Evolutionary conservation across 2,888 invertebrate genomes (phyloP), one percentile per base, ranked within the genome.

Genomic region (Lasioglossum leucozonium): DNA sequence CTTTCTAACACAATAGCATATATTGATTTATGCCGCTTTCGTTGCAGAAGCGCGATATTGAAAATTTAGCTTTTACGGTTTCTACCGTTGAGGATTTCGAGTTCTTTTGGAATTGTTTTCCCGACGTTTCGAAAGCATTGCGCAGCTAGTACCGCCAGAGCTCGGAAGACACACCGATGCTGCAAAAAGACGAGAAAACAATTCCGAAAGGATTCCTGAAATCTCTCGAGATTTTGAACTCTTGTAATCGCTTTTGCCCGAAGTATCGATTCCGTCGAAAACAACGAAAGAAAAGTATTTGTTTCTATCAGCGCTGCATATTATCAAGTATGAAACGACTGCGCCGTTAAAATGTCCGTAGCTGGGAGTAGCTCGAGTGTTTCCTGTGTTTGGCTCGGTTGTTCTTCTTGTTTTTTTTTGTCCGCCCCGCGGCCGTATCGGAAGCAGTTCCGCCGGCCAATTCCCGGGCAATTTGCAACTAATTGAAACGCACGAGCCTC

Each of bases 401-500:
- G 55, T 34, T n/a, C n/a, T n/a, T n/a, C n/a, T n/a, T 65, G 10
- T 44, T 42, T 26, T n/a, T 47, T 47, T 47, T 47, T 47, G n/a
- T n/a, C 11, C 4, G 0, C 47, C 62, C 3, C 10, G 34, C 65
- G 34, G 22, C 22, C 34, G 62, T 72, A 81, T 75, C 71, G 74
- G 37, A 47, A 47, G 55, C 58, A 44, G 74, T 62, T 75, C 51
- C 42, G 47, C 18, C 30, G 77, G 71, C 51, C 84, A 84, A 85
- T 77, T 79, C 78, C 47, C 76, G 71, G 47, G 79, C 76, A 79
- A 84, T 85, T 80, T 55, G 71, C 77, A 74, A 77, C 77, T 84
- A 85, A 85, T 85, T 84, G 85, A 84, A 85, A 85, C 79, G 55
- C 80, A 84, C 79, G 85, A 42, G 44, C n/a, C 40, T 11, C 77